Evolutionary conservation across 2,888 invertebrate species (phyloP).

Genomic region (Hesperia comma): DNA sequence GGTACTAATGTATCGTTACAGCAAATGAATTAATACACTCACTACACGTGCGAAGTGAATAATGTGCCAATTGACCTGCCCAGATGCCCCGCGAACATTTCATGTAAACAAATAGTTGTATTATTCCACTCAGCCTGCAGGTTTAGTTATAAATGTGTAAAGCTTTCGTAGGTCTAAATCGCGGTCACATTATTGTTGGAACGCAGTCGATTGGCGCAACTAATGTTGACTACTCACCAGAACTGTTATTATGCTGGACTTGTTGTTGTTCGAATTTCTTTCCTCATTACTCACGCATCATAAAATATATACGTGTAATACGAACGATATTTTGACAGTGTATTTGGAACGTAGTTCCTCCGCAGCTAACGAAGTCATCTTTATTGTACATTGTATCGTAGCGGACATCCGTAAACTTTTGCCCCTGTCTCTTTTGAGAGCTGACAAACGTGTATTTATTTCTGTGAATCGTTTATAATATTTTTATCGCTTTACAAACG

Average conservation of each 20-base stretch:
- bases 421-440: too few species aligned
- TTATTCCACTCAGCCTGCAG: conserved; percentile 8
- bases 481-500: too few species aligned
- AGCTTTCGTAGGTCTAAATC: conserved; percentile 14
- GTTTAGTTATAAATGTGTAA: conserved; percentile 1
- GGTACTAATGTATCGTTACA: not conserved
- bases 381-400: too few species aligned
- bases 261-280: not conserved
- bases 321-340: not conserved
- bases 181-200: conserved; percentile 29
- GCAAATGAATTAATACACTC: conserved; percentile 16
- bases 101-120: conserved; percentile 26
- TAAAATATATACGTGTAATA: conserved; percentile 2
- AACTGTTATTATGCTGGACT: not conserved
- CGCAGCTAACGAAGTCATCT: too few species aligned
- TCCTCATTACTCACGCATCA: conserved; percentile 12
- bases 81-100: conserved; percentile 18
- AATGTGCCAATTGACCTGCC: conserved; percentile 29
- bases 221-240: conserved; percentile 14
- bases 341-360: not conserved
- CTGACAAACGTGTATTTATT: too few species aligned
- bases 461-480: too few species aligned
- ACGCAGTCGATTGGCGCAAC: not conserved
- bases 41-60: conserved; percentile 21
- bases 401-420: too few species aligned